Conservation (phyloP, 2,888 invertebrate genomes). For the Serrognathus titanus region DNA sequence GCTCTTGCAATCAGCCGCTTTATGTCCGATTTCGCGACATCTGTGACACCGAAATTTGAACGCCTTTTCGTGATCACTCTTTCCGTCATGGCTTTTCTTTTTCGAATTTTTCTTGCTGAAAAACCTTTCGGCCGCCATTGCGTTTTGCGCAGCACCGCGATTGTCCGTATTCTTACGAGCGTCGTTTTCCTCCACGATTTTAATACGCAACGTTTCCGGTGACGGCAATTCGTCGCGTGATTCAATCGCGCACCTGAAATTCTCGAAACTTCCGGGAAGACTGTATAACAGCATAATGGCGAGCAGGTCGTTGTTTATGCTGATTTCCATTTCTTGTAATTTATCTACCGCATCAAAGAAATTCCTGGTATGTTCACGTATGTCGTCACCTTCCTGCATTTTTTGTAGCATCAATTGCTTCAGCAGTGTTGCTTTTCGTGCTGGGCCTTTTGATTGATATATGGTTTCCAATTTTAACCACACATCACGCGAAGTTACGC, state of each 20-base stretch:
- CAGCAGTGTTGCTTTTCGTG: slow-evolving; percentile 42
- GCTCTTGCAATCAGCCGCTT: slow-evolving; percentile 3
- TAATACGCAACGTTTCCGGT: slow-evolving; percentile 31
- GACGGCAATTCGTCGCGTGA: slow-evolving; percentile 35
- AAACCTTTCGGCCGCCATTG: not conserved
- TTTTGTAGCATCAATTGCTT: slow-evolving; percentile 38
- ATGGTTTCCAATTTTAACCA: slow-evolving; percentile 40
- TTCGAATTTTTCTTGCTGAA: not conserved
- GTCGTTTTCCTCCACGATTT: slow-evolving; percentile 33
- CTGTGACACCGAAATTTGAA: slow-evolving; percentile 8
- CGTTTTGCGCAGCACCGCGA: not conserved
- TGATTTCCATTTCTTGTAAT: slow-evolving; percentile 35
- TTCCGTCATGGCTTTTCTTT: not conserved
- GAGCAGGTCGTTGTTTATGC: slow-evolving; percentile 25
- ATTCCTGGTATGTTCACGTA: slow-evolving; percentile 36
- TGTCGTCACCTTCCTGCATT: slow-evolving; percentile 36
- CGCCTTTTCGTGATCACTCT: not conserved
- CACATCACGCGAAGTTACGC: slow-evolving; percentile 34
- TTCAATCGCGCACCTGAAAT: slow-evolving; percentile 40
- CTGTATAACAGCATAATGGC: slow-evolving; percentile 39
- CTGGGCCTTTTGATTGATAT: slow-evolving; percentile 42
- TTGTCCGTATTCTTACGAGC: slow-evolving; percentile 19
- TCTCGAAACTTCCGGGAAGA: slow-evolving; percentile 35
- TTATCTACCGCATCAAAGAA: slow-evolving; percentile 41
- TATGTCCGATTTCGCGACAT: slow-evolving; percentile 11